phyloP scores from a whole-genome alignment of 2,797 vertebrate species.

The Remorina albescens region DNA sequence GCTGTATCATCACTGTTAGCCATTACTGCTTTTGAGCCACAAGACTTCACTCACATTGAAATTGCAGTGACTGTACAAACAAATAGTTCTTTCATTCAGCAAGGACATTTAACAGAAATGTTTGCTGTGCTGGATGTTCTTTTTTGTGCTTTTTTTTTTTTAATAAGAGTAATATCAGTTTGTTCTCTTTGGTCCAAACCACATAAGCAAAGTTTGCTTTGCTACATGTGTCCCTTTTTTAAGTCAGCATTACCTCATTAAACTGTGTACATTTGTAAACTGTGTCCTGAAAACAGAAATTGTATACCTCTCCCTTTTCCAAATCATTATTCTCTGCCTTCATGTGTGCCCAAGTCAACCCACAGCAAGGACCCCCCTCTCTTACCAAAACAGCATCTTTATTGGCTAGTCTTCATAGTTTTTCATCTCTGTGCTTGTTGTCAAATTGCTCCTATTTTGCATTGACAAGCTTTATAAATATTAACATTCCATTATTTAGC shows the following conservation, averaged over 20 bases:
- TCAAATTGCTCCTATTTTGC: constrained; percentile 31
- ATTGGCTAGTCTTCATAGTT: constrained; percentile 24
- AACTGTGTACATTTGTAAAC: constrained; percentile 27
- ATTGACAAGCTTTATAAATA: neutral
- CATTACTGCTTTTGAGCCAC: constrained; percentile 57
- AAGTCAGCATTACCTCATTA: constrained; percentile 33
- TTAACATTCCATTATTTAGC: neutral
- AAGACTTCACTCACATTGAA: constrained; percentile 42
- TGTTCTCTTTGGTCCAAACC: constrained; percentile 20
- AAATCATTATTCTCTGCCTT: constrained; percentile 3
- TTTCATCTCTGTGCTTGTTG: constrained; percentile 24
- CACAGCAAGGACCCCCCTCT: neutral
- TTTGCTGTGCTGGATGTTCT: constrained; percentile 7
- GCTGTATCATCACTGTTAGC: constrained; percentile 58
- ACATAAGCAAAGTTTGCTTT: constrained; percentile 28
- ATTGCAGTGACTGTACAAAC: constrained; percentile 45
- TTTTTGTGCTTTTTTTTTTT: constrained; percentile 14
- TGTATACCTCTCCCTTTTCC: constrained; percentile 3
- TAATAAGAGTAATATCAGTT: constrained; percentile 26
- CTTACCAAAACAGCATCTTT: constrained; percentile 3
- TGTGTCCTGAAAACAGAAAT: constrained; percentile 27
- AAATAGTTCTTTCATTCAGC: constrained; percentile 31
- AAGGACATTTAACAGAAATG: constrained; percentile 14
- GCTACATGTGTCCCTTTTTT: constrained; percentile 23
- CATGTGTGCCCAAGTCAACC: constrained; percentile 9